A percentile compares a stretch with the other conserved stretches of the same genome.
These are phyloP conservation scores for Acutogordius australiensis DNA, from an alignment of 2,888 invertebrate species.

Conservation along the genomic window DNA sequence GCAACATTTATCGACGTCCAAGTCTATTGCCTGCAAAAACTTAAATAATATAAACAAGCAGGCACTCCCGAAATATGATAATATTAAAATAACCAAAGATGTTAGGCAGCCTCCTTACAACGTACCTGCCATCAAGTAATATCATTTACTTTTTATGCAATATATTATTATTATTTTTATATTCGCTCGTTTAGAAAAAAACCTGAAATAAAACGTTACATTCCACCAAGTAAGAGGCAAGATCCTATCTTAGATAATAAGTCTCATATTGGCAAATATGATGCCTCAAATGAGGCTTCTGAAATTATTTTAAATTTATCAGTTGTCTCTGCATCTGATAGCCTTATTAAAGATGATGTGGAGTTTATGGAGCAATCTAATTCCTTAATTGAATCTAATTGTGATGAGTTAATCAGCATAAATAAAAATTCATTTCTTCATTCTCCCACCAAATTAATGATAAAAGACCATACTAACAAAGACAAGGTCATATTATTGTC, in stretches of 20 bases:
- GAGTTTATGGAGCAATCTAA: too few relatives aligned
- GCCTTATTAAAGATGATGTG: too few relatives aligned
- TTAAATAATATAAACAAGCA: not conserved
- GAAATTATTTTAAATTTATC: not conserved
- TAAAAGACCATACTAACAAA: too few relatives aligned
- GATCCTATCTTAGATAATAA: not conserved
- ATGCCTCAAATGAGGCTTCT: not conserved
- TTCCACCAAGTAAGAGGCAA: not conserved
- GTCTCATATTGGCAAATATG: not conserved
- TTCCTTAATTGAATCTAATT: too few relatives aligned
- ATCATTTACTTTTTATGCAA: not conserved
- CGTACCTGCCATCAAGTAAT: too few relatives aligned
- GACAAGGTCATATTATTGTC: too few relatives aligned
- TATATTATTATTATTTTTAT: not conserved
- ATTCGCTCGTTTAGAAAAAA: not conserved
- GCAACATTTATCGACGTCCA: not conserved
- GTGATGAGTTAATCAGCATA: too few relatives aligned
- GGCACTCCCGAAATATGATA: not conserved
- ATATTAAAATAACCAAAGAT: too few relatives aligned
- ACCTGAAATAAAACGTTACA: not conserved
- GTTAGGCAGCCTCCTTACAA: too few relatives aligned
- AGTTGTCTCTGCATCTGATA: not conserved
- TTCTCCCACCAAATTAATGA: too few relatives aligned
- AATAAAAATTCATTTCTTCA: too few relatives aligned
- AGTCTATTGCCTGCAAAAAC: not conserved